Base-by-base conservation (phyloP, 2,888 invertebrate species). In the Caenorhabditis zanzibari region DNA sequence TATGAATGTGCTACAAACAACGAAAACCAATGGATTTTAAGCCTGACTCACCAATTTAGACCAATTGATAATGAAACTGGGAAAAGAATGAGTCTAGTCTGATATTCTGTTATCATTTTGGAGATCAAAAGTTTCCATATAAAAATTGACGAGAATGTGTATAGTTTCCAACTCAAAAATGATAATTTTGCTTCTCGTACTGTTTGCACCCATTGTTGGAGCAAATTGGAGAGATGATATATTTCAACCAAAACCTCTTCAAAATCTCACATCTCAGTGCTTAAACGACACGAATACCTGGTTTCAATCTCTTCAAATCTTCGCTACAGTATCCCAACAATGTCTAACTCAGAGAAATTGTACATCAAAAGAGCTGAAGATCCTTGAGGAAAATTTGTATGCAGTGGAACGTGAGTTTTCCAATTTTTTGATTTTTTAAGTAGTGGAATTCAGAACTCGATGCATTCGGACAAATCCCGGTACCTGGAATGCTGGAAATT, bases 401-500 rank as follows among this genome's bases (percentile, higher is more conserved):
- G 66, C 81, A 1, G 26, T 74, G 14, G 24, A 74, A 54, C 74
- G 81, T 81, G 16, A 52, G 81, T 80, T 58, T n/a, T n/a, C n/a
- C n/a, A n/a, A n/a, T n/a, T n/a, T n/a, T n/a, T n/a, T n/a, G n/a
- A n/a, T n/a, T n/a, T n/a, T n/a, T n/a, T n/a, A n/a, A n/a, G n/a
- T n/a, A n/a, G n/a, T n/a, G 2, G 19, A 47, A 3, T 47, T 84
- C 58, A 84, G 84, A 84, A 69, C 44, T 81, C 3, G 84, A 84
- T 47, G 68, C 84, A n/a, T 84, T 81, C 52, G 84, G 84, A 19
- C 66, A 71, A 14, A 44, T 77, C 1, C 73, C 73, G 12, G 66
- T 72, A 9, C 58, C 81, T 9, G 81, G 79, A 24, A 59, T 84
- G 41, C 49, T 84, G 3, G 81, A 84, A 52, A 6, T 74, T 1